phyloP scores from a whole-genome alignment of 2,888 invertebrate species.

The Orthosia gothica region DNA sequence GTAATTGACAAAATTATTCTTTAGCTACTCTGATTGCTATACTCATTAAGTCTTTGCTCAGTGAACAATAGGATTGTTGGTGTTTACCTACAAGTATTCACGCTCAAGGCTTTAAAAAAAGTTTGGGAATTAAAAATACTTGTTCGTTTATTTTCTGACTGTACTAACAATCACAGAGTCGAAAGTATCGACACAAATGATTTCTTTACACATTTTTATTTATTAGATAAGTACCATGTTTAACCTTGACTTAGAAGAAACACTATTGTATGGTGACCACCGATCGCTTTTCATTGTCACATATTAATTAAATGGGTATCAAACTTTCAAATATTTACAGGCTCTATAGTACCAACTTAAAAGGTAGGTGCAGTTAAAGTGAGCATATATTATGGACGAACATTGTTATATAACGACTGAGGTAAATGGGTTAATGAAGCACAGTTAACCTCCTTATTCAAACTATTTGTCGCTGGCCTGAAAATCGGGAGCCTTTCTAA shows the following conservation, averaged over 20 bases:
- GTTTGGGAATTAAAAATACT: background rate
- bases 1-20: conserved; percentile 70
- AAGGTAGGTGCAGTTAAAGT: background rate
- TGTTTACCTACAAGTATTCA: conserved; percentile 31
- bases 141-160: conserved; percentile 15
- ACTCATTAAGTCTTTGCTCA: conserved; percentile 54
- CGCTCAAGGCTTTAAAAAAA: conserved; percentile 58
- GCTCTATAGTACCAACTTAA: background rate
- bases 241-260: conserved; percentile 47
- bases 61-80: conserved; percentile 52
- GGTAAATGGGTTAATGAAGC: conserved; percentile 35
- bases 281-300: conserved; percentile 18
- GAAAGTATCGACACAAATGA: conserved; percentile 35
- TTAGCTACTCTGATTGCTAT: conserved; percentile 58
- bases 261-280: conserved; percentile 20
- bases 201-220: conserved; percentile 21
- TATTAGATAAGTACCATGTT: conserved; percentile 44
- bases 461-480: background rate
- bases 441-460: background rate
- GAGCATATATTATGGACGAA: background rate
- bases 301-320: conserved; percentile 29
- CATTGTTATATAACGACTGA: background rate
- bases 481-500: background rate
- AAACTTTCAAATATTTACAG: background rate
- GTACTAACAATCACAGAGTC: conserved; percentile 13